Evolutionary conservation across 2,888 invertebrate genomes (phyloP), one percentile per base, ranked within the genome.

Genomic region (Hetaerina titia): DNA sequence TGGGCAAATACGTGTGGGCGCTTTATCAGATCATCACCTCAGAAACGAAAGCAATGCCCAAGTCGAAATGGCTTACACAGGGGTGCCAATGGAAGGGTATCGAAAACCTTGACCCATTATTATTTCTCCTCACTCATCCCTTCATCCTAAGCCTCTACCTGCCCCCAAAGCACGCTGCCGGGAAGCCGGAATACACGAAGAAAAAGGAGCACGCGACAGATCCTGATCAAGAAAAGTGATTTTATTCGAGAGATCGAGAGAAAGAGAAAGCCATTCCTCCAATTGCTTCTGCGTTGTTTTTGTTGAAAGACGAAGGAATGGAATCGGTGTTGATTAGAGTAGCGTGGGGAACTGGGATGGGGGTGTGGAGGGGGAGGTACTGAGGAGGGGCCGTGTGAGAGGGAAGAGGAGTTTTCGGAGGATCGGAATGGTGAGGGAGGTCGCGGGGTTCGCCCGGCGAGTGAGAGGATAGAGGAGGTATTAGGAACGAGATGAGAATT

Each of bases 401-500:
- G 60, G 17, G 60, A 11, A 60, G 60, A 60, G 60, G 60, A 60
- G 11, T 60, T 60, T 60, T 81, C n/a, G 81, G 81, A 31, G 81
- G 31, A 11, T 60, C 5, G 81, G 81, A 31, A n/a, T 17, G n/a
- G n/a, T 5, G 81, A 31, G 56, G 88, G 13, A 57, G 89, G n/a
- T 58, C 58, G 58, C 17, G n/a, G 56, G 89, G 31, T 22, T 31
- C 31, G 63, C 45, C 45, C 45, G 45, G 45, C 45, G 45, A 90
- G 63, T 45, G 90, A 92, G 69, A 56, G 56, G 92, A 69, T 31
- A 69, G 17, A n/a, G 69, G 69, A 56, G 92, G 92, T 92, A 92
- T 92, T 92, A 92, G 92, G 92, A 92, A 56, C 92, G 56, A 92
- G 92, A 92, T 74, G 92, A 92, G 92, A 92, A 92, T 92, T 69